Evolutionary conservation across 2,113 vertebrate species (phyloP).

Genomic region (Panthera uncia): DNA sequence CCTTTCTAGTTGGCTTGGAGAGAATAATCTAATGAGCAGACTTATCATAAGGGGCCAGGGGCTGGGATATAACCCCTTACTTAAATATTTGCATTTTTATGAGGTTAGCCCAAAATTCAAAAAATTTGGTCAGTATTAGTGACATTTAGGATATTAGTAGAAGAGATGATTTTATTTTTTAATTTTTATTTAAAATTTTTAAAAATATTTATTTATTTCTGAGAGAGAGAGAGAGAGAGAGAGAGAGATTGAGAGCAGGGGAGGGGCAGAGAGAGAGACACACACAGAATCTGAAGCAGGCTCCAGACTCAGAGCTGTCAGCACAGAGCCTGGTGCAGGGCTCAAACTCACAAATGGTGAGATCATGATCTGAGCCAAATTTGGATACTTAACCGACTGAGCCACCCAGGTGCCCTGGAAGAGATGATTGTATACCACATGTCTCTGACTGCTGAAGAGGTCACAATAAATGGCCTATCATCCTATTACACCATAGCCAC

Average conservation of each 20-base stretch:
- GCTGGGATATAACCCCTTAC: not conserved
- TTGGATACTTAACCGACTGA: too few relatives aligned
- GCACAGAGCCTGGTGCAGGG: too few relatives aligned
- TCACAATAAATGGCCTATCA: not conserved
- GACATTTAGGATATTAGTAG: not conserved
- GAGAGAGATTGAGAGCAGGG: too few relatives aligned
- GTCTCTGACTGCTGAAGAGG: not conserved
- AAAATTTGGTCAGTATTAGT: not conserved
- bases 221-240: too few relatives aligned
- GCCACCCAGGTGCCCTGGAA: not conserved
- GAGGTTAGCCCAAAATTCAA: not conserved
- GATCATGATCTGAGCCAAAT: too few relatives aligned
- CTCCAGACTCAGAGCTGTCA: too few relatives aligned
- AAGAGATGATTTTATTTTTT: not conserved
- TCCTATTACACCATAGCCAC: not conserved
- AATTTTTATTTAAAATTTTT: too few relatives aligned
- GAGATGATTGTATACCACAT: not conserved
- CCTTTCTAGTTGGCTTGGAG: not conserved
- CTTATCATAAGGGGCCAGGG: not conserved
- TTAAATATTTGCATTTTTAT: slow-evolving; percentile 2
- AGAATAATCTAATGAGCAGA: not conserved
- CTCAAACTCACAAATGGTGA: too few relatives aligned
- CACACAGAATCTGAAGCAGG: too few relatives aligned
- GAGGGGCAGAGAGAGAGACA: too few relatives aligned
- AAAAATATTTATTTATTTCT: too few relatives aligned